These are phyloP conservation scores for Idris sp. DNA, from an alignment of 1,140 invertebrate species.

Conservation along the genomic window DNA sequence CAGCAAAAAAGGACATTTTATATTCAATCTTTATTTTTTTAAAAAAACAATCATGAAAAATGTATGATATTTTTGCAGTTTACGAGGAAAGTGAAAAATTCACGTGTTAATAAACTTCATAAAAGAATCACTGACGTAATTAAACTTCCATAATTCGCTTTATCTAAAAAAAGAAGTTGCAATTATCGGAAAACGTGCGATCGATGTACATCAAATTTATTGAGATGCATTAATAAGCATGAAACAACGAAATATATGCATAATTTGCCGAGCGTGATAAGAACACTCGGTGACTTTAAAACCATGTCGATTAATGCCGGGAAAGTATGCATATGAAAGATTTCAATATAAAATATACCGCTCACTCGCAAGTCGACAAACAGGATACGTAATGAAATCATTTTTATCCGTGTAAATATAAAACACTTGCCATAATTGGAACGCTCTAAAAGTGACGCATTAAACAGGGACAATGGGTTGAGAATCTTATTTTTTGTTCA, in stretches of 20 bases:
- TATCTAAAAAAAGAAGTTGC: not conserved
- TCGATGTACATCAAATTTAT: slow-evolving; percentile 24
- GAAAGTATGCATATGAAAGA: slow-evolving; percentile 54
- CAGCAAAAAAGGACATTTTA: slow-evolving; percentile 18
- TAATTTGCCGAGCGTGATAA: slow-evolving; percentile 27
- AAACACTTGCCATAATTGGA: slow-evolving; percentile 41
- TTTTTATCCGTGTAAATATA: slow-evolving; percentile 48
- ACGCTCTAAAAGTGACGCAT: slow-evolving; percentile 19
- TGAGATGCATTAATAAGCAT: slow-evolving; percentile 32
- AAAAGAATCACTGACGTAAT: no score
- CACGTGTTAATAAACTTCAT: no score
- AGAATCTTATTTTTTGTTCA: no score
- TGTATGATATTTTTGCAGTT: no score
- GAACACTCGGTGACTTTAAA: slow-evolving; percentile 36
- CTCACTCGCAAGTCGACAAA: slow-evolving; percentile 40
- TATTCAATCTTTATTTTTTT: no score
- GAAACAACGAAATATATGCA: slow-evolving; percentile 42
- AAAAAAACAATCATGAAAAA: no score
- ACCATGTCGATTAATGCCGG: slow-evolving; percentile 50
- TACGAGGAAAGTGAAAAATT: no score
- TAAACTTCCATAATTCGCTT: no score
- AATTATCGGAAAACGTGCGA: slow-evolving; percentile 18
- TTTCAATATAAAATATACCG: slow-evolving; percentile 58
- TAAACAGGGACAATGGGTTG: slow-evolving; percentile 19
- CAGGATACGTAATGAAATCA: slow-evolving; percentile 55